These are phyloP conservation scores for Atlantisia rogersi DNA, from an alignment of 2,113 vertebrate species.

Conservation along the genomic window DNA sequence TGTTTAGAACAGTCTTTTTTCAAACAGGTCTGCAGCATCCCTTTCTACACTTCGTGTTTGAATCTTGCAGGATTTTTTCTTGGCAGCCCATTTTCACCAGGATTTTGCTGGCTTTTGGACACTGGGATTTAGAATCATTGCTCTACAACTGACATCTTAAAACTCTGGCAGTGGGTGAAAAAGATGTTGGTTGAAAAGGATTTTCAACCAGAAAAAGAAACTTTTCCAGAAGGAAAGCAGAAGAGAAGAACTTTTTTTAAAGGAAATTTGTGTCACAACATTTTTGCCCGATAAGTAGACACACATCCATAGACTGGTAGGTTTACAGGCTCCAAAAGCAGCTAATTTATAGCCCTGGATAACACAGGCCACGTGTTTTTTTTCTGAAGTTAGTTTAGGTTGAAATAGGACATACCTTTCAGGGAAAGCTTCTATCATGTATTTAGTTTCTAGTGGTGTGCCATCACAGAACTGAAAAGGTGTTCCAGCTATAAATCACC, in stretches of 20 bases:
- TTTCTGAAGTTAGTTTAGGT: neutral
- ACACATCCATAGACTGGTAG: neutral
- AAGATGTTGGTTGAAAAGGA: neutral
- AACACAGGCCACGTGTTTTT: neutral
- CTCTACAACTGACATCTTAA: neutral
- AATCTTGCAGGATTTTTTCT: neutral
- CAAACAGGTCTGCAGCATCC: neutral
- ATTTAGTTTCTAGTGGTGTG: neutral
- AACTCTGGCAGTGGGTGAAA: neutral
- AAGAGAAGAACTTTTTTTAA: neutral
- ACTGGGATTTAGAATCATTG: neutral
- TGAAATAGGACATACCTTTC: neutral
- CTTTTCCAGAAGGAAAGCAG: neutral
- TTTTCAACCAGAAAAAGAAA: neutral
- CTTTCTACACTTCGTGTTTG: neutral
- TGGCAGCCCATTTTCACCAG: neutral
- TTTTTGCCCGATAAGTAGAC: neutral
- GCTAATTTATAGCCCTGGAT: neutral
- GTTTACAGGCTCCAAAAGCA: neutral
- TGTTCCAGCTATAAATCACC: neutral
- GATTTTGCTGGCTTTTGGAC: neutral
- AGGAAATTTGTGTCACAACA: neutral
- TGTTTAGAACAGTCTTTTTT: neutral
- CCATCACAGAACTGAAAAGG: neutral
- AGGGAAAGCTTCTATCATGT: neutral